Evolutionary conservation across 2,888 invertebrate genomes (phyloP).

Genomic region (Chaetogeoica ovagalla): DNA sequence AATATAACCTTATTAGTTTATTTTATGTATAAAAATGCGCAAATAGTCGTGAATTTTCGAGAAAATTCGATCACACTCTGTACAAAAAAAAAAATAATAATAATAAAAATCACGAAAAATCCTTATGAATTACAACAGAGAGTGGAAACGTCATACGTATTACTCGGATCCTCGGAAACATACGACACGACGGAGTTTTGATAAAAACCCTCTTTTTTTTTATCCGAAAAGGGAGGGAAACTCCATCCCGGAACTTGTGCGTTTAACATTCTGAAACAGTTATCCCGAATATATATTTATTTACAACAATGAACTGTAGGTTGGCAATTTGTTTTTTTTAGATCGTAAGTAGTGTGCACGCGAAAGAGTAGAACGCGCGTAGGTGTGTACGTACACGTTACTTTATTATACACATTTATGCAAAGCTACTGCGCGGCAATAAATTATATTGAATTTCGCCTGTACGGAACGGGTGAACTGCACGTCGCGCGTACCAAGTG

Average conservation of each 20-base stretch:
- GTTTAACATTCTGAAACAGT: background rate
- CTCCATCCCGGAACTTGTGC: background rate
- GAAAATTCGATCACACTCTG: no score
- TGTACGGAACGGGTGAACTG: background rate
- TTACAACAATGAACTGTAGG: background rate
- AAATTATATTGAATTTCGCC: slow-evolving; percentile 11
- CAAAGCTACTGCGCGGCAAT: background rate
- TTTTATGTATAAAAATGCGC: no score
- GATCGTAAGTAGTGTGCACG: no score
- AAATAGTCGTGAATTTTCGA: no score
- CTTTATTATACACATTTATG: background rate
- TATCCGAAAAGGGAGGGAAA: background rate
- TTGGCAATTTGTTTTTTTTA: background rate
- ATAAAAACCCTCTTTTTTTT: background rate
- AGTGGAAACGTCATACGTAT: no score
- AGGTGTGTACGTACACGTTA: background rate
- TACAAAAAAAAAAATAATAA: no score
- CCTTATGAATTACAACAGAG: no score
- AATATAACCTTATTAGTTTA: no score
- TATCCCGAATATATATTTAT: slow-evolving; percentile 12
- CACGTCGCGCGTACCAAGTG: background rate
- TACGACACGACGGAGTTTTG: no score
- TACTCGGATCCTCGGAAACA: no score
- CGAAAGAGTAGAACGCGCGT: background rate
- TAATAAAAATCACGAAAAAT: no score